phyloP scores from a whole-genome alignment of 2,797 vertebrate genomes.

The Malacoraja senta region DNA sequence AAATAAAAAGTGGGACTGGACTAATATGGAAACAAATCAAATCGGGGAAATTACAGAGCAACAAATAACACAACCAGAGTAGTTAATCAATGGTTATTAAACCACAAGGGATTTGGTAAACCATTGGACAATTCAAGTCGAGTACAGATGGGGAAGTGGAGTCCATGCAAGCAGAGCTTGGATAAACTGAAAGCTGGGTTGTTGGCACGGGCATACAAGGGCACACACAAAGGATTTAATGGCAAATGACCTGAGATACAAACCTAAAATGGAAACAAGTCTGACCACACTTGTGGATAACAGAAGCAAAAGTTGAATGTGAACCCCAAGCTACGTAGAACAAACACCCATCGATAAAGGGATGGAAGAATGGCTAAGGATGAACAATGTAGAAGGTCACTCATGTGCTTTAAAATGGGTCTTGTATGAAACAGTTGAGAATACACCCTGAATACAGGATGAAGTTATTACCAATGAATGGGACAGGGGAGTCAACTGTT shows the following conservation, averaged over 20 bases:
- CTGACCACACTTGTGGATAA: neutral
- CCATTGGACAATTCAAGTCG: too few species aligned
- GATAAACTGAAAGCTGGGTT: neutral
- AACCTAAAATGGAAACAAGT: neutral
- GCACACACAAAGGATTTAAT: neutral
- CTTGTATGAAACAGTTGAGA: neutral
- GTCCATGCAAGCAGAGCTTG: neutral
- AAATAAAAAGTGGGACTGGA: neutral
- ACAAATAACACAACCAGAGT: too few species aligned
- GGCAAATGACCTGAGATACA: neutral
- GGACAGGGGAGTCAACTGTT: neutral
- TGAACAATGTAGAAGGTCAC: neutral
- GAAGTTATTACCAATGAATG: neutral
- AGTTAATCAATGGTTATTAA: too few species aligned
- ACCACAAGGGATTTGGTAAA: too few species aligned
- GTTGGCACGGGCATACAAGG: neutral
- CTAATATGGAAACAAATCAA: neutral
- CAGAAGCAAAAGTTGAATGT: too few species aligned
- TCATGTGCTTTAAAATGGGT: neutral
- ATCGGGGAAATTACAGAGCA: too few species aligned
- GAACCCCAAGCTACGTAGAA: too few species aligned
- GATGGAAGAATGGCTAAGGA: neutral
- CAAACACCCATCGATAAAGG: neutral
- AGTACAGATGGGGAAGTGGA: neutral
- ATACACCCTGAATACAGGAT: neutral